These are phyloP conservation scores for Salmo trutta DNA, from an alignment of 2,797 vertebrate species.

Conservation along the genomic window DNA sequence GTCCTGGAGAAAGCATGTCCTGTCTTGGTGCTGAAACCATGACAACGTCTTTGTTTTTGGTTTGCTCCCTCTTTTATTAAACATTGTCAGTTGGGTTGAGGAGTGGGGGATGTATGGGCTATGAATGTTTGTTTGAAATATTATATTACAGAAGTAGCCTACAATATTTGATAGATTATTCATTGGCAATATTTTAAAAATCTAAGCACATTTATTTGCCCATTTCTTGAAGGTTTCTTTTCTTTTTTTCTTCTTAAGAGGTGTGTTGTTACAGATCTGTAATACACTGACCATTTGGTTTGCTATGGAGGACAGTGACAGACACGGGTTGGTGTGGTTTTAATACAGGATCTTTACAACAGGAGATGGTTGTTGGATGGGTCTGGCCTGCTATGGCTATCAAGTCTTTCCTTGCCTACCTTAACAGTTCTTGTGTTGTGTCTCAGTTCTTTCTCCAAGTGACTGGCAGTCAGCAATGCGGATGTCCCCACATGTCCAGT, in stretches of 20 bases:
- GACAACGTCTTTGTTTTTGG: constrained; percentile 2
- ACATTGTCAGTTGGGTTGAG: background rate
- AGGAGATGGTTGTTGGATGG: constrained; percentile 64
- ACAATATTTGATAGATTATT: constrained; percentile 38
- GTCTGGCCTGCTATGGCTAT: constrained; percentile 23
- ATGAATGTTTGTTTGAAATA: constrained; percentile 11
- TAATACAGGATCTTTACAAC: constrained; percentile 63
- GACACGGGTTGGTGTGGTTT: constrained; percentile 70
- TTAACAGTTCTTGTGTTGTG: constrained; percentile 53
- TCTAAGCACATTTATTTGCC: constrained; percentile 19
- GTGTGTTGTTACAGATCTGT: constrained; percentile 78
- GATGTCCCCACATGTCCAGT: constrained; percentile 37
- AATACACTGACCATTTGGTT: constrained; percentile 72
- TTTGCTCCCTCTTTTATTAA: constrained; percentile 11
- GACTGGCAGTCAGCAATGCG: constrained; percentile 35
- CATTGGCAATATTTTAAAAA: constrained; percentile 39
- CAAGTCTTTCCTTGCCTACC: constrained; percentile 54
- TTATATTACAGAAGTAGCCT: constrained; percentile 12
- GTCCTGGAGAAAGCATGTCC: too few species aligned
- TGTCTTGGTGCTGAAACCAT: too few species aligned
- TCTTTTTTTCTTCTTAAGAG: constrained; percentile 54
- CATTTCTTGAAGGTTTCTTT: constrained; percentile 73
- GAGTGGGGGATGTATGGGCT: background rate
- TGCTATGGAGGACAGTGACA: constrained; percentile 67
- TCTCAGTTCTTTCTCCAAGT: constrained; percentile 39